Base-by-base conservation (phyloP, 2,888 invertebrate species). In the Eristalis pertinax region DNA sequence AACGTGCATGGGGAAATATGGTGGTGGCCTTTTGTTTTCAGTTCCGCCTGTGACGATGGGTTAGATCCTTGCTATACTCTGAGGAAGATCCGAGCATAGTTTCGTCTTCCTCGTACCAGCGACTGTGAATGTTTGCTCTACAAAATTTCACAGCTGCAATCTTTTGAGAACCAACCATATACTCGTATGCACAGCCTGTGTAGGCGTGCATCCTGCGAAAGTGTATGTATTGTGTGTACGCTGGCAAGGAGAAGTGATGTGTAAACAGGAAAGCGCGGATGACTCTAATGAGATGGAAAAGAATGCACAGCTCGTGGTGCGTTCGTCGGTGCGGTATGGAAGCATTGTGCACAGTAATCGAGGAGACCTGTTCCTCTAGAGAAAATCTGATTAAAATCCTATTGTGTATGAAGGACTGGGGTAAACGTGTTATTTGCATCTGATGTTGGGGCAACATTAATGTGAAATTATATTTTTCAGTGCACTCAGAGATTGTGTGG, bases 61-160 rank as follows among this genome's bases (percentile, higher is more conserved):
- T 72, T 69, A 68, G 38, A 56, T 74, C 62, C 73, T 82, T 77
- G 63, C 26, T 60, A 26, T 43, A 26, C 65, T 78, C 74, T 11
- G 41, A 77, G 82, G 75, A 82, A 82, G 60, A 78, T 80, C 64
- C 67, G 68, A 73, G 68, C 78, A 75, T 29, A n/a, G 69, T 11
- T 72, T 41, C 10, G 50, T 56, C 67, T 38, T 63, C 62, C 63
- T 82, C 38, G 62, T 63, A 67, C 69, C 43, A 74, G 62, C 65
- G 64, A 41, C 68, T 67, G 56, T 11, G 63, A 87, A 83, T 79
- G 83, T 87, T 79, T 83, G 83, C 80, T 87, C 87, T 87, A 76
- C 80, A 76, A 75, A 87, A 84, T 87, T 87, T 87, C 87, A 79
- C 87, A 87, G 87, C 79, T 83, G 87, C 75, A 76, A 73, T 87